Base-by-base conservation (phyloP, 2,888 invertebrate genomes). In the Pterostichus niger region DNA sequence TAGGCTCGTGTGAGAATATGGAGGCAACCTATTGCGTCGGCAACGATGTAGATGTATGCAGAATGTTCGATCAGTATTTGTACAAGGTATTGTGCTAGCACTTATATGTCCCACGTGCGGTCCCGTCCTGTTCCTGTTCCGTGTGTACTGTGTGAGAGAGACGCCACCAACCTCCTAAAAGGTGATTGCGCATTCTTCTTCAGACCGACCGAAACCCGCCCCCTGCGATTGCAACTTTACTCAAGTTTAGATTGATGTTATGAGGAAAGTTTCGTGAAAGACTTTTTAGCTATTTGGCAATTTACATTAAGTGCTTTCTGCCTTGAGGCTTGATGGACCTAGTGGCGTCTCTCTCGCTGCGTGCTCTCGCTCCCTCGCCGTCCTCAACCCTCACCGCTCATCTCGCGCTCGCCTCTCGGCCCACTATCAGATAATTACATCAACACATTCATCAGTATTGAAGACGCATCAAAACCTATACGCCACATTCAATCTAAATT, bases 41-140 rank as follows among this genome's bases (percentile, higher is more conserved):
- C 86, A 91, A 90, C 88, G 91, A 91, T 89, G 89, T 90, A 88
- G 92, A 93, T 89, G 92, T 93, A 87, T 92, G 92, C 91, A 91
- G 93, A 89, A 93, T 93, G 93, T 93, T 93, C 88, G 93, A 93
- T 89, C 93, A 93, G 90, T 93, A 93, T 89, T 90, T 93, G 86
- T 93, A 93, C 89, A 93, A 93, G 93, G 93, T 93, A 89, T 49
- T 75, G 75, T 75, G 75, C 75, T 75, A 75, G 75, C 75, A 75
- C 75, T 75, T 75, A 75, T 24, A 24, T 75, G 5, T 59, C 59
- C 64, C 64, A 35, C 35, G 49, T 64, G 35, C 64, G 13, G 10
- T 13, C 64, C 33, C 5, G 6, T 64, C 64, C 64, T 13, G 11
- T 31, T 33, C 75, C 52, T 24, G 75, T 24, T 59, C 71, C 71